These are phyloP conservation scores for Microctonus brassicae DNA, from an alignment of 2,888 invertebrate species.

Conservation along the genomic window DNA sequence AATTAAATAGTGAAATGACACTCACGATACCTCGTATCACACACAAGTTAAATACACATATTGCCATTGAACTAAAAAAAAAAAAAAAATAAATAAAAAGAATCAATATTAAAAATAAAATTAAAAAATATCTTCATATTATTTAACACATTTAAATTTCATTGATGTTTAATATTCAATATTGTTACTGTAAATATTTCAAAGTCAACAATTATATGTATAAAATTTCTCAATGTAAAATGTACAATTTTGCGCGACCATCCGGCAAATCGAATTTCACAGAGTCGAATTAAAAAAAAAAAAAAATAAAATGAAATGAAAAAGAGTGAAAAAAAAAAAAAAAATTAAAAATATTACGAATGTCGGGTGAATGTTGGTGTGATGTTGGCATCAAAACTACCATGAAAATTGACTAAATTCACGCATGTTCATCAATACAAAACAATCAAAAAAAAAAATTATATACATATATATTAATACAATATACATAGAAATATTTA, in stretches of 20 bases:
- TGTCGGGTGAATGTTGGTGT: neutral
- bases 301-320: constrained; percentile 9
- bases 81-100: neutral
- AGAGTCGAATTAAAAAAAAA: constrained; percentile 12
- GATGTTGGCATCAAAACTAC: neutral
- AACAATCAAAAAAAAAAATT: constrained; percentile 31
- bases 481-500: too few relatives aligned
- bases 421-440: constrained; percentile 23
- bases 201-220: too few relatives aligned
- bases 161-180: too few relatives aligned
- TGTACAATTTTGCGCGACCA: too few relatives aligned
- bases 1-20: constrained; percentile 1
- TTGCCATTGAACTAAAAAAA: neutral
- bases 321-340: neutral
- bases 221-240: too few relatives aligned
- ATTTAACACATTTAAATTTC: too few relatives aligned
- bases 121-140: too few relatives aligned
- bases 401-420: constrained; percentile 12
- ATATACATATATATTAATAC: too few relatives aligned
- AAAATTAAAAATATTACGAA: constrained; percentile 5
- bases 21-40: too few relatives aligned
- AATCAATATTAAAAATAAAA: too few relatives aligned
- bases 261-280: constrained; percentile 38
- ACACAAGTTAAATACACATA: neutral
- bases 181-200: neutral